Conservation (phyloP, 2,797 vertebrate species). For the Acropternis orthonyx region DNA sequence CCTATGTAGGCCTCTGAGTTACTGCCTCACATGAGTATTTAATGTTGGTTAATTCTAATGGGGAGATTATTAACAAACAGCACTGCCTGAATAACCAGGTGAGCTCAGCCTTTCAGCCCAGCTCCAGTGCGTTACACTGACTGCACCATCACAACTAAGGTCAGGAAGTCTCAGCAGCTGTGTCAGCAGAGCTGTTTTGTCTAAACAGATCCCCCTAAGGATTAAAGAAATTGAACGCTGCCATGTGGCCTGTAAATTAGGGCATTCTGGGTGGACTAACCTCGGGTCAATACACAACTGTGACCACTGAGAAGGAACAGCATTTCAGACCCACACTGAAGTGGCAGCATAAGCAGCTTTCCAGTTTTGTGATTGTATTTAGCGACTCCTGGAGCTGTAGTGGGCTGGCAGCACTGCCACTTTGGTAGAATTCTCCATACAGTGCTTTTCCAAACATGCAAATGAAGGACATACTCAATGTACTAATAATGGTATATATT, state of each 20-base stretch:
- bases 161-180: background rate
- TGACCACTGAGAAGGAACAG: background rate
- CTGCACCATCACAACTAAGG: background rate
- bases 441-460: background rate
- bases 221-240: background rate
- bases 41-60: background rate
- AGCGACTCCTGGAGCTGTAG: background rate
- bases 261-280: background rate
- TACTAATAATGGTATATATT: background rate
- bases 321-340: background rate
- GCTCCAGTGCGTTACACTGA: background rate
- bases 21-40: background rate
- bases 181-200: background rate
- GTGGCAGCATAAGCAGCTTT: background rate
- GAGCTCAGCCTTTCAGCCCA: background rate
- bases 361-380: background rate
- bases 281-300: background rate
- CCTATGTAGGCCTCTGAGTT: background rate
- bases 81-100: background rate
- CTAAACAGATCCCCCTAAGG: background rate
- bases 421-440: background rate
- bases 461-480: background rate
- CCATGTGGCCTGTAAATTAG: background rate
- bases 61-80: background rate
- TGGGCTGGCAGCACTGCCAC: background rate